Conservation (phyloP, 1,140 invertebrate species). For the Pristionchus pacificus region DNA sequence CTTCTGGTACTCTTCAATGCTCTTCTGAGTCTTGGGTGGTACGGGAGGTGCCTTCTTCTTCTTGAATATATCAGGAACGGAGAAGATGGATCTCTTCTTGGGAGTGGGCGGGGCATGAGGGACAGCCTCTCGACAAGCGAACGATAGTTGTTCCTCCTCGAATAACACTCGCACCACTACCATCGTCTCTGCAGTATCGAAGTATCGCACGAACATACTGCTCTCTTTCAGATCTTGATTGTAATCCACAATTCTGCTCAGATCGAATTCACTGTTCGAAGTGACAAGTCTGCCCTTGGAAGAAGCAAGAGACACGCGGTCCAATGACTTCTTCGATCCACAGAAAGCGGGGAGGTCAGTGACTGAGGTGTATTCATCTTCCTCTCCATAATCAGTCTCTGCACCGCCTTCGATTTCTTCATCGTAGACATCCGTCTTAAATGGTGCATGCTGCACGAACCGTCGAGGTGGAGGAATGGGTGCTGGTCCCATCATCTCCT, state of each 20-base stretch:
- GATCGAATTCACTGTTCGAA: neutral
- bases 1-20: neutral
- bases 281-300: neutral
- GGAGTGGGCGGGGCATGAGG: neutral
- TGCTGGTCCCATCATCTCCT: conserved; percentile 4
- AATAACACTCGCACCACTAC: conserved; percentile 19
- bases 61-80: neutral
- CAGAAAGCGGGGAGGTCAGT: neutral
- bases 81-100: neutral
- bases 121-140: too few species aligned
- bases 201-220: conserved; percentile 22
- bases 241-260: neutral
- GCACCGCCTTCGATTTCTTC: neutral
- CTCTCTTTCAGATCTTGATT: conserved; percentile 20
- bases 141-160: conserved; percentile 12
- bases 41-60: conserved; percentile 1
- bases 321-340: neutral
- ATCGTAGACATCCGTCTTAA: neutral
- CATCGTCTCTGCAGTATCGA: conserved; percentile 23
- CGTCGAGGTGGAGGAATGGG: neutral
- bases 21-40: conserved; percentile 6
- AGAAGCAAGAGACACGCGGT: neutral
- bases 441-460: neutral
- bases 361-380: neutral
- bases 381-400: neutral